Conservation (phyloP, 2,797 vertebrate species). For the Antennarius maculatus region DNA sequence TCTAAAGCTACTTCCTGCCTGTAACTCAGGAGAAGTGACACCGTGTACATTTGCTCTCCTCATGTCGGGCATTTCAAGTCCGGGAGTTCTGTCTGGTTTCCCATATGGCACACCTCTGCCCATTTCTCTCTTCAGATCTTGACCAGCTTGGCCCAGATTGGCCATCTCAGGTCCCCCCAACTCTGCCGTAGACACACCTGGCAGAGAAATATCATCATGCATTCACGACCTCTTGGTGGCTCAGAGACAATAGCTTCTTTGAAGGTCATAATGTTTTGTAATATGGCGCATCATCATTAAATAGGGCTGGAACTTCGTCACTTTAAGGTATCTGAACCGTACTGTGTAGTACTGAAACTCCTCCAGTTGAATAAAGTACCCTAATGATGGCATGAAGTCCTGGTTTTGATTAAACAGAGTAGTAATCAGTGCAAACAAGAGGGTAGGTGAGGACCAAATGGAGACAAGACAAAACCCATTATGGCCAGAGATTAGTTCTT, state of each 20-base stretch:
- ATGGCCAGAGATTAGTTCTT: conserved; percentile 32
- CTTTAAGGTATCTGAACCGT: no score
- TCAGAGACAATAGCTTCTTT: conserved; percentile 41
- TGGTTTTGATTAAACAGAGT: no score
- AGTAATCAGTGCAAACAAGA: no score
- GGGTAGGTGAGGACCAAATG: conserved; percentile 3
- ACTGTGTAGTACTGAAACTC: no score
- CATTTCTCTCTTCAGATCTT: conserved; percentile 56
- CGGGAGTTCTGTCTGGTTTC: conserved; percentile 17
- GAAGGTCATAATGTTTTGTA: conserved; percentile 12
- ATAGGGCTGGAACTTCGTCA: no score
- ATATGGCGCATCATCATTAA: background rate
- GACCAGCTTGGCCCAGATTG: conserved; percentile 52
- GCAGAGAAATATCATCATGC: conserved; percentile 71
- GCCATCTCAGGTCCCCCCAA: conserved; percentile 62
- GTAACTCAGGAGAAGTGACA: conserved; percentile 33
- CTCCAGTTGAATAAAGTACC: no score
- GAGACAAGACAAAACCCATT: conserved; percentile 20
- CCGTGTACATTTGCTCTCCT: conserved; percentile 14
- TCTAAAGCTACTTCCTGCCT: conserved; percentile 11
- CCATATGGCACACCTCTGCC: conserved; percentile 34
- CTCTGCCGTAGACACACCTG: conserved; percentile 70
- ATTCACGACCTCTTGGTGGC: conserved; percentile 49
- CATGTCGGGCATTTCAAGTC: conserved; percentile 25
- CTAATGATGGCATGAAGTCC: no score